Evolutionary conservation across 2,797 vertebrate genomes (phyloP).

Genomic region (Fundulus diaphanus): DNA sequence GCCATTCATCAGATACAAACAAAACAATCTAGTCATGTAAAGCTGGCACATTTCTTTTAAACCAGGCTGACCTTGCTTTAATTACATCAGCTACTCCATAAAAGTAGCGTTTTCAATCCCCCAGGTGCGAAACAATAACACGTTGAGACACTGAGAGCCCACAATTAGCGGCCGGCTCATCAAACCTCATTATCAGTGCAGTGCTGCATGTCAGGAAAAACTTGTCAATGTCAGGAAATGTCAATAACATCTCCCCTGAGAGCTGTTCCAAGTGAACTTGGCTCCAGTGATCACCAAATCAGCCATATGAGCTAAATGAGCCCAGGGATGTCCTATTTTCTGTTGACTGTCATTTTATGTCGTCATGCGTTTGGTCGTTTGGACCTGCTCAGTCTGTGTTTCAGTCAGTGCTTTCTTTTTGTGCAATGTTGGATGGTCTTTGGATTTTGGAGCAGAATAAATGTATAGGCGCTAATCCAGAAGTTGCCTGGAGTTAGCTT

Average conservation of each 20-base stretch:
- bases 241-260: constrained; percentile 1
- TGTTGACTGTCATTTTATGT: no score
- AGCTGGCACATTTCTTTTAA: neutral
- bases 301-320: neutral
- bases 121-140: neutral
- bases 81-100: neutral
- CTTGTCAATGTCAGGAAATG: constrained; percentile 3
- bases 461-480: no score
- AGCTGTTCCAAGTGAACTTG: neutral
- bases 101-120: neutral
- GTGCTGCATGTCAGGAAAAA: neutral
- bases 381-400: no score
- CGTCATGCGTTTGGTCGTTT: no score
- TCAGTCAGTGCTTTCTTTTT: no score
- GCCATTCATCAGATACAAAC: neutral
- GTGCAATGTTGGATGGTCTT: no score
- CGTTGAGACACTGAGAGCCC: neutral
- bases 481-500: no score
- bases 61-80: neutral
- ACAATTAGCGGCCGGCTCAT: neutral
- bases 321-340: no score
- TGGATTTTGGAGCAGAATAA: no score
- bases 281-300: neutral
- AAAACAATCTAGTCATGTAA: constrained; percentile 1
- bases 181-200: constrained; percentile 4